phyloP scores from a whole-genome alignment of 2,113 vertebrate genomes.

The Pitta sordida region DNA sequence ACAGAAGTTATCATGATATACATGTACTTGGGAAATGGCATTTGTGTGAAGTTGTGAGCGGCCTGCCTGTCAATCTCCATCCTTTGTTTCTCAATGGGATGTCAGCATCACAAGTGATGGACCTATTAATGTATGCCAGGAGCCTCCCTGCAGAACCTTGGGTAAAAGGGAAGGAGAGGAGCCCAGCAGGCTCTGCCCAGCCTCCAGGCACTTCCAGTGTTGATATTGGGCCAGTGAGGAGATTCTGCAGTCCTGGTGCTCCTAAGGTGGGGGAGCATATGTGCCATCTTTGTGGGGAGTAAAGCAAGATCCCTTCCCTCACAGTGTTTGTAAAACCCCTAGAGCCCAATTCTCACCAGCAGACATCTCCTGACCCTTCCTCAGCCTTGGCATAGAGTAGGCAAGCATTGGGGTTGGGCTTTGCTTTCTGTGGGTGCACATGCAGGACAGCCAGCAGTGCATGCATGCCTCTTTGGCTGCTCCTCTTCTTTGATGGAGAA shows the following conservation, averaged over 20 bases:
- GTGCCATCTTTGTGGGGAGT: background rate
- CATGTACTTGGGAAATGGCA: rapidly evolving
- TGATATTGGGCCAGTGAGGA: background rate
- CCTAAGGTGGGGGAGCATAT: background rate
- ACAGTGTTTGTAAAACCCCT: background rate
- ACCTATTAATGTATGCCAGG: background rate
- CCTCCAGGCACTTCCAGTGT: background rate
- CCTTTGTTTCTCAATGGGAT: background rate
- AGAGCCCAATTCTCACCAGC: background rate
- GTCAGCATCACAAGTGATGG: background rate
- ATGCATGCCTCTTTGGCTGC: background rate
- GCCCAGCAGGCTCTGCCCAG: background rate
- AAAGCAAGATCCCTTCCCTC: background rate
- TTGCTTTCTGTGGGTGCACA: background rate
- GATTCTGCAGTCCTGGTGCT: background rate
- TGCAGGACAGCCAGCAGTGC: background rate
- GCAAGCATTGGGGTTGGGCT: background rate
- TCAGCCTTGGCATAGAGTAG: background rate
- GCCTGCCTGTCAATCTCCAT: background rate
- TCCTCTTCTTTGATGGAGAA: background rate
- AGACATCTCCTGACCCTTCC: background rate
- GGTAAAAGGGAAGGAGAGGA: background rate
- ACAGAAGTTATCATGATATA: background rate
- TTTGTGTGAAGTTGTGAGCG: background rate
- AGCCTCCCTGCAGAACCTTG: background rate